Evolutionary conservation across 2,888 invertebrate genomes (phyloP), one percentile per base, ranked within the genome.

Genomic region (Drosophila phalerata): DNA sequence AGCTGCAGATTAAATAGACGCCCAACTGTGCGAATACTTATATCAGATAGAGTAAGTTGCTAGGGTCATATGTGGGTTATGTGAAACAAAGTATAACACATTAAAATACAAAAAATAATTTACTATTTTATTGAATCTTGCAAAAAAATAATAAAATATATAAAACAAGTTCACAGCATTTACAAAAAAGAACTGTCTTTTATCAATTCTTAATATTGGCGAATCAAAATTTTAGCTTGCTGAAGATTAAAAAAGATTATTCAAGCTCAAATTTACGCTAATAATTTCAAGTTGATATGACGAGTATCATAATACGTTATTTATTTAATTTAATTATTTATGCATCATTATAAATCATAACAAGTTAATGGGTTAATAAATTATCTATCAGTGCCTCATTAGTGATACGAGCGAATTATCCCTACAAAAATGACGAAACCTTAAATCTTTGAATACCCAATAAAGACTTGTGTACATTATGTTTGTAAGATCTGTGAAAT

Each of bases 1-100:
- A 64, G 76, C 71, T 56, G 68, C 56, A 69, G 68, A 69, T 77
- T 77, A 55, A 71, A 43, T 53, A n/a, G 77, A 75, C 76, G 76
- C 70, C 76, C 76, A 79, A 76, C 79, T 76, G 63, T 48, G 69
- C 55, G 52, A 37, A 60, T 52, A 60, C 55, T 49, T 63, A 37
- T 28, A 19, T 37, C 43, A 37, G 52, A 19, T 42, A 51, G 56
- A 32, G 32, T 56, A 48, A n/a, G 34, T 32, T 13, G 55, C 69
- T 28, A 38, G 13, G 25, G 22, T 57, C 32, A 17, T 49, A 69
- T 60, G 45, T 60, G 70, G 51, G 34, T 43, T 61, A 70, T 51
- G 57, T 28, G 25, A 42, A 45, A 42, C 38, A 49, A 6, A 32
- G 15, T 22, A 22, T 13, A 6, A 6, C 13, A 3, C 13, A 11